phyloP scores from a whole-genome alignment of 2,113 vertebrate species.

The Dunckerocampus dactyliophorus region DNA sequence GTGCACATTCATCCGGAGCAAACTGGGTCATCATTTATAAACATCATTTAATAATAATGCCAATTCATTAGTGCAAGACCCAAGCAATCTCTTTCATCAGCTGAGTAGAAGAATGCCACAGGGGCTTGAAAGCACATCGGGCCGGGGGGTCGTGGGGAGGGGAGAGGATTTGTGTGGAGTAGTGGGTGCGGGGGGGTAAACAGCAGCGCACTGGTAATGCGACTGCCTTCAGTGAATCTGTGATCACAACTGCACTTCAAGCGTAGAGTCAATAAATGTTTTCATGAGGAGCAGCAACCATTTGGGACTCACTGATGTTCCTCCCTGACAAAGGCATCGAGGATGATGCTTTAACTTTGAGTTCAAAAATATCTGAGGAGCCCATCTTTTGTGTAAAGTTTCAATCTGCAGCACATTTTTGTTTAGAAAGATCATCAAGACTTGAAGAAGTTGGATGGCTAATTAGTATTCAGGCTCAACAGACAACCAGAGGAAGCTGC shows the following conservation, averaged over 20 bases:
- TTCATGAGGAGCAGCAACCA: slow-evolving; percentile 17
- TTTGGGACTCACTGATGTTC: slow-evolving; percentile 21
- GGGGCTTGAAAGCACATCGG: slow-evolving; percentile 54
- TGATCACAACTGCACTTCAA: slow-evolving; percentile 44
- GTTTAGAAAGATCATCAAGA: slow-evolving; percentile 9
- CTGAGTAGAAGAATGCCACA: slow-evolving; percentile 53
- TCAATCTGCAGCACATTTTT: slow-evolving; percentile 8
- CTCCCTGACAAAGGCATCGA: slow-evolving; percentile 27
- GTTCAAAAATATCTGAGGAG: slow-evolving; percentile 10
- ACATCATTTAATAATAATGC: slow-evolving; percentile 75
- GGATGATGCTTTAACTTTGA: slow-evolving; percentile 4
- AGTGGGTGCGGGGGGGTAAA: slow-evolving; percentile 23
- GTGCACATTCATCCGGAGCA: slow-evolving; percentile 46
- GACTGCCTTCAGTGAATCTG: slow-evolving; percentile 35
- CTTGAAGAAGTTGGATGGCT: slow-evolving; percentile 7
- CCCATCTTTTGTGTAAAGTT: slow-evolving; percentile 24
- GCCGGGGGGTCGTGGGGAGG: neutral
- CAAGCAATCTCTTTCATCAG: slow-evolving; percentile 68
- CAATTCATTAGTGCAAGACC: slow-evolving; percentile 68
- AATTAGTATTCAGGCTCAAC: slow-evolving; percentile 27
- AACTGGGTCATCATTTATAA: slow-evolving; percentile 70
- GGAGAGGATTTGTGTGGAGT: neutral
- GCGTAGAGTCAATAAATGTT: slow-evolving; percentile 34
- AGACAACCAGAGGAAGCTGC: slow-evolving; percentile 33
- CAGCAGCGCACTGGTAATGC: slow-evolving; percentile 36